A percentile compares a stretch with the other conserved stretches of the same genome.
Evolutionary conservation across 2,888 invertebrate species (phyloP).

Genomic region (Atrina japonica): DNA sequence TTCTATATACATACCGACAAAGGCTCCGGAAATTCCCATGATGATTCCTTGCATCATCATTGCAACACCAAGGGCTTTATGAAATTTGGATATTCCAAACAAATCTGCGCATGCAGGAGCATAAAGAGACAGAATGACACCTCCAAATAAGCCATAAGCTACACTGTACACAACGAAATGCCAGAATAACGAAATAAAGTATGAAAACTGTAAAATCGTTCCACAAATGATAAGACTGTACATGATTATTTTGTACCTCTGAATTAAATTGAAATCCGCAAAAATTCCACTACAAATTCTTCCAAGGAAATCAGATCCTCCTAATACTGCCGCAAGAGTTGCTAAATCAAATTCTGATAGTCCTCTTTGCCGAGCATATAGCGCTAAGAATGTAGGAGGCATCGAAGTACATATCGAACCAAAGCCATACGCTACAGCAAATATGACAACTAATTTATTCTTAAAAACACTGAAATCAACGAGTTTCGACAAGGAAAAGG

Average conservation of each 20-base stretch:
- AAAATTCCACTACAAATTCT: slow-evolving; percentile 13
- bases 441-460: slow-evolving; percentile 15
- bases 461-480: slow-evolving; percentile 28
- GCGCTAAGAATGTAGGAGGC: slow-evolving; percentile 22
- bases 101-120: slow-evolving; percentile 25
- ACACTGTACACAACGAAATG: slow-evolving; percentile 12
- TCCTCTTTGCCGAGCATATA: slow-evolving; percentile 24
- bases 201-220: slow-evolving; percentile 3
- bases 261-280: slow-evolving; percentile 5
- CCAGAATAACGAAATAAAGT: background rate
- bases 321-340: slow-evolving; percentile 7
- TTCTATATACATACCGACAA: slow-evolving; percentile 30
- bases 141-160: slow-evolving; percentile 26
- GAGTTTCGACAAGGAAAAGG: slow-evolving; percentile 19
- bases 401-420: slow-evolving; percentile 5
- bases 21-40: background rate
- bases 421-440: slow-evolving; percentile 3
- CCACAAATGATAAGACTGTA: slow-evolving; percentile 11
- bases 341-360: slow-evolving; percentile 13
- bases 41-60: slow-evolving; percentile 10
- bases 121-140: slow-evolving; percentile 16
- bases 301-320: slow-evolving; percentile 20
- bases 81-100: slow-evolving; percentile 13
- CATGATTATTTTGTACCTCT: slow-evolving; percentile 18
- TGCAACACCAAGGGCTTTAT: slow-evolving; percentile 14